A percentile compares a stretch with the other conserved stretches of the same genome.
phyloP scores from a whole-genome alignment of 1,140 invertebrate species.

The Andricus grossulariae region DNA sequence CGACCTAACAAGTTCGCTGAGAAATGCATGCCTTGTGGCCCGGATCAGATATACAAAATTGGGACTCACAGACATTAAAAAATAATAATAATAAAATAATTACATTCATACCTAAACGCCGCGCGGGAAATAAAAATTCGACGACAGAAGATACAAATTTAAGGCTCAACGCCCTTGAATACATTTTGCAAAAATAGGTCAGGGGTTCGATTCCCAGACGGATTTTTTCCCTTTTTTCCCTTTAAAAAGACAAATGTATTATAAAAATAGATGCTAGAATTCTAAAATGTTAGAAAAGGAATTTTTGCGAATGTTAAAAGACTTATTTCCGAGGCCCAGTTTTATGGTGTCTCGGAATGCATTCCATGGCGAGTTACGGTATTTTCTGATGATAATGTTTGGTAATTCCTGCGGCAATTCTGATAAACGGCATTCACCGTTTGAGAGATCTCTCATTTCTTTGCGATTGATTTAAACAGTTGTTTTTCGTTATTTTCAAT shows the following conservation, averaged over 20 bases:
- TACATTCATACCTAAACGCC: too few relatives aligned
- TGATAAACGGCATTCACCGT: slow-evolving; percentile 32
- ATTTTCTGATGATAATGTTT: slow-evolving; percentile 31
- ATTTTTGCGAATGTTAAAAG: not conserved
- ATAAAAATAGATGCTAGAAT: too few relatives aligned
- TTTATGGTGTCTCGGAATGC: not conserved
- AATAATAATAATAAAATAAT: too few relatives aligned
- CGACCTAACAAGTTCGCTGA: slow-evolving; percentile 27
- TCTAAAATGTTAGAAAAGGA: not conserved
- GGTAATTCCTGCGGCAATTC: slow-evolving; percentile 32
- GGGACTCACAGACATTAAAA: not conserved
- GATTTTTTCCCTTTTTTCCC: too few relatives aligned
- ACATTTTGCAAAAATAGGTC: too few relatives aligned
- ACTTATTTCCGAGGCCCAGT: not conserved
- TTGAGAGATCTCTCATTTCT: slow-evolving; percentile 5
- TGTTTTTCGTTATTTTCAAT: not conserved
- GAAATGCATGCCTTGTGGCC: not conserved
- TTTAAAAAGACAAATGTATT: too few relatives aligned
- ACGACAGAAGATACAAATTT: too few relatives aligned
- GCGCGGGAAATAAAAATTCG: too few relatives aligned
- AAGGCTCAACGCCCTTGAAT: too few relatives aligned
- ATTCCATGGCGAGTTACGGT: slow-evolving; percentile 25
- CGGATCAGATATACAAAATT: not conserved
- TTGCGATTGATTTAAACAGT: not conserved
- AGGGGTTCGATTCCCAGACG: too few relatives aligned